Evolutionary conservation across 2,888 invertebrate species (phyloP).

Genomic region (Mesorhabditis belari): DNA sequence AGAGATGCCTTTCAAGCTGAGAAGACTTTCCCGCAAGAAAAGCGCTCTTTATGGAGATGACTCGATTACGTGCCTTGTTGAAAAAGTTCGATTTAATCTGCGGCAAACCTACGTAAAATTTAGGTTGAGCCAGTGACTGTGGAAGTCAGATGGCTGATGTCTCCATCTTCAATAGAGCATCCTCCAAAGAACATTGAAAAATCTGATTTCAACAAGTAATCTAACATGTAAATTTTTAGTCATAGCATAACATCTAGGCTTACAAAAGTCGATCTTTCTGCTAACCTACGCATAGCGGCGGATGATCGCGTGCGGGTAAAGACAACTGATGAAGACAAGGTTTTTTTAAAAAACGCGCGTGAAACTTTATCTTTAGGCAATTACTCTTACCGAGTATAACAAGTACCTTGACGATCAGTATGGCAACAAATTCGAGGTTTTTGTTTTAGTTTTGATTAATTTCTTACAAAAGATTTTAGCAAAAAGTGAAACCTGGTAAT

Average conservation of each 20-base stretch:
- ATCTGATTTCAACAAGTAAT: neutral
- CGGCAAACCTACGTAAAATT: neutral
- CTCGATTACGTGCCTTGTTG: neutral
- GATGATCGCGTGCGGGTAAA: neutral
- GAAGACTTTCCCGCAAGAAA: too few relatives aligned
- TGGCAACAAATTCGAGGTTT: neutral
- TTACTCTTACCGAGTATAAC: neutral
- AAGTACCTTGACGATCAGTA: neutral
- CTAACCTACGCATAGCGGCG: neutral
- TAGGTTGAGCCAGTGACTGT: neutral
- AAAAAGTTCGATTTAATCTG: neutral
- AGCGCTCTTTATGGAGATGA: too few relatives aligned
- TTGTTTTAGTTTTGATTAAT: neutral
- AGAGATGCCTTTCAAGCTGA: too few relatives aligned
- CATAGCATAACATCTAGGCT: neutral
- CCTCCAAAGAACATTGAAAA: neutral
- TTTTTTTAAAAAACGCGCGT: neutral
- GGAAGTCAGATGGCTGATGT: neutral
- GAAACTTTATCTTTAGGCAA: neutral
- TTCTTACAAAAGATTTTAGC: too few relatives aligned
- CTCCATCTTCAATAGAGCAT: neutral
- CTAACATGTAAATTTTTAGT: neutral
- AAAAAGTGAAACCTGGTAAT: too few relatives aligned
- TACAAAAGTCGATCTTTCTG: neutral
- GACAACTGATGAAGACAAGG: neutral